Evolutionary conservation across 1,140 invertebrate species (phyloP), one percentile per base, ranked within the genome.

Genomic region (Bombus confusus): DNA sequence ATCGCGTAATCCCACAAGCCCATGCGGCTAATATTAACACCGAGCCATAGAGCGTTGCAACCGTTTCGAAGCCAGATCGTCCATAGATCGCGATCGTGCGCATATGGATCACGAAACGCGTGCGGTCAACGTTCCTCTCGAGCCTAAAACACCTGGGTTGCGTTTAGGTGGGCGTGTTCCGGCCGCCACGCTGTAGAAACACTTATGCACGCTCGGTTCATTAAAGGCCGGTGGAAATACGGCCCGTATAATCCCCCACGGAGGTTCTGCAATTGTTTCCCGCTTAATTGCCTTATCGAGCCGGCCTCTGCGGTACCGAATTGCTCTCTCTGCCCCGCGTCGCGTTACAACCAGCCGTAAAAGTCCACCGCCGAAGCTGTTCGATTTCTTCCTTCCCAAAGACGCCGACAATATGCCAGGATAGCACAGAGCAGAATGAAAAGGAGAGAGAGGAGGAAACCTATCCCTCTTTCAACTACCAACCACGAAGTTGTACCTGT

Each of bases 241-340:
- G 86, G 86, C 80, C 83, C 25, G 88, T 88, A 69, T 90, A 91
- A 92, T 92, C 88, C 88, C 80, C 66, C 68, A 28, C 39, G 57
- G 72, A 84, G 68, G 88, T 90, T 86, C 88, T 80, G 83, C 91
- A 86, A 93, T 92, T 92, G 91, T 92, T 91, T 91, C 88, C 77
- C 89, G 87, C 85, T 89, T 93, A 92, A 92, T 92, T 87, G 87
- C 88, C 90, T 88, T 88, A 91, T 91, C 89, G 91, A 87, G 84
- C 88, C 77, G 37, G 37, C 47, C 80, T 62, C 59, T 64, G 43
- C 73, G 34, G 66, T 47, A 52, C 82, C 72, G 88, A 83, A 89
- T 89, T 74, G 52, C 75, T 57, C 34, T 22, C 59, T 64, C 34
- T 39, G 43, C 39, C 15, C 69, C 52, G 75, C 77, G 77, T 88